phyloP scores from a whole-genome alignment of 23 tunicate species.

The Trididemnum clinides region DNA sequence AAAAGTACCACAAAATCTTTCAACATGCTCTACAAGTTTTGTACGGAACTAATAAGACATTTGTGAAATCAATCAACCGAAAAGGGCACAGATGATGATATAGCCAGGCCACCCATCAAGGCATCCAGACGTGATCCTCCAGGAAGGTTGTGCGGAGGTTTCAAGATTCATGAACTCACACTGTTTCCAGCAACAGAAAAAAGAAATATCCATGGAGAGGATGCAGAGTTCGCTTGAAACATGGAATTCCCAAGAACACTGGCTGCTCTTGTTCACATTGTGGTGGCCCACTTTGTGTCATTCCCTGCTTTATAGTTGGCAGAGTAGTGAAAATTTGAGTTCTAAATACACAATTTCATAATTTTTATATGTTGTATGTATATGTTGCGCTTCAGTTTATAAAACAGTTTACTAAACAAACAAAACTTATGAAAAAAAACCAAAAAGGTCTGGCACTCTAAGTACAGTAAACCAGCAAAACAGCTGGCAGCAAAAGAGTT shows the following conservation, averaged over 20 bases:
- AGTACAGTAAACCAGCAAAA: background rate
- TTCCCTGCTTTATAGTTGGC: background rate
- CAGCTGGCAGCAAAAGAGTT: background rate
- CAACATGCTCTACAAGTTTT: background rate
- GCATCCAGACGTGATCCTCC: background rate
- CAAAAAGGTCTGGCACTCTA: background rate
- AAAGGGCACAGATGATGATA: background rate
- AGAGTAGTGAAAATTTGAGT: background rate
- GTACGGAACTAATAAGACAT: background rate
- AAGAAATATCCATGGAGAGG: background rate
- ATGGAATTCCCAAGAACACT: background rate
- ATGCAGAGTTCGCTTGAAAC: background rate
- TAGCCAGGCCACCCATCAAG: background rate
- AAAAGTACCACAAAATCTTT: background rate
- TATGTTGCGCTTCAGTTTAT: background rate
- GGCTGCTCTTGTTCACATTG: background rate
- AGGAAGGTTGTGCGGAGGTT: background rate
- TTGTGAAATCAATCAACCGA: background rate
- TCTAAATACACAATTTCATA: background rate
- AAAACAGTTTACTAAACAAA: background rate
- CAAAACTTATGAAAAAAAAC: background rate
- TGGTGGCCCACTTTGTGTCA: background rate
- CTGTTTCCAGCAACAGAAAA: background rate
- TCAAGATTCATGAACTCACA: background rate
- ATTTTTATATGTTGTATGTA: background rate